These are phyloP conservation scores for Brachionichthys hirsutus DNA, from an alignment of 2,113 vertebrate species.

Conservation along the genomic window DNA sequence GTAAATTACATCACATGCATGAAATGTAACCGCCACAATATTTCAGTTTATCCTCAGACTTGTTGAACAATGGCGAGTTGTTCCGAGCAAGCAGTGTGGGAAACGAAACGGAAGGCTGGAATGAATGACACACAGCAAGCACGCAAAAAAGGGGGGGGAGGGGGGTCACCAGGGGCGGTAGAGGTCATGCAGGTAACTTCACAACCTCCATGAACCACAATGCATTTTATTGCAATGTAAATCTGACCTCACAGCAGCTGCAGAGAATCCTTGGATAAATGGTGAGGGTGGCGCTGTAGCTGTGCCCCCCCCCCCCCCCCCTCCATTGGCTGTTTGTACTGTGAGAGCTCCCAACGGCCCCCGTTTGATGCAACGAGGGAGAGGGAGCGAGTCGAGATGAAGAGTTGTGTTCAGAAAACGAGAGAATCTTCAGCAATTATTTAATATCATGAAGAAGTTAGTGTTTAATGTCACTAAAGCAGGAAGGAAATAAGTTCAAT, in stretches of 20 bases:
- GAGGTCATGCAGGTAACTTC: too few relatives aligned
- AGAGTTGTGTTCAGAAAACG: slow-evolving; percentile 7
- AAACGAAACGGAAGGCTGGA: neutral
- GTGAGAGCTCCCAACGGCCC: slow-evolving; percentile 44
- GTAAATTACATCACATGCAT: neutral
- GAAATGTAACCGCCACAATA: neutral
- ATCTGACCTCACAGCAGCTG: neutral
- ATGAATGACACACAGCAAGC: neutral
- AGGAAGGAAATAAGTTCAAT: neutral
- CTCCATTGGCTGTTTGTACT: slow-evolving; percentile 28
- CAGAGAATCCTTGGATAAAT: slow-evolving; percentile 12
- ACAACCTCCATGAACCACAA: too few relatives aligned
- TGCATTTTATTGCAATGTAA: neutral
- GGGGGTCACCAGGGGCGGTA: too few relatives aligned
- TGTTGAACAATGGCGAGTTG: neutral
- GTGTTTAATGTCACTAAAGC: slow-evolving; percentile 24
- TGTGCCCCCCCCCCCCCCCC: neutral
- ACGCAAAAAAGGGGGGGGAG: too few relatives aligned
- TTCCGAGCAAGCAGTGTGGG: neutral
- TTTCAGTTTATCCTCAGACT: neutral
- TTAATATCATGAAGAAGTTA: slow-evolving; percentile 42
- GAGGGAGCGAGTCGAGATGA: slow-evolving; percentile 6
- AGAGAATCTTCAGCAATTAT: slow-evolving; percentile 20
- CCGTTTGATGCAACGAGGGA: too few relatives aligned
- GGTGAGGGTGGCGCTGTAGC: slow-evolving; percentile 7